Percentiles rank a stretch among this genome's conserved stretches.
phyloP scores from a whole-genome alignment of 2,113 vertebrate genomes.

The Semicossyphus pulcher region DNA sequence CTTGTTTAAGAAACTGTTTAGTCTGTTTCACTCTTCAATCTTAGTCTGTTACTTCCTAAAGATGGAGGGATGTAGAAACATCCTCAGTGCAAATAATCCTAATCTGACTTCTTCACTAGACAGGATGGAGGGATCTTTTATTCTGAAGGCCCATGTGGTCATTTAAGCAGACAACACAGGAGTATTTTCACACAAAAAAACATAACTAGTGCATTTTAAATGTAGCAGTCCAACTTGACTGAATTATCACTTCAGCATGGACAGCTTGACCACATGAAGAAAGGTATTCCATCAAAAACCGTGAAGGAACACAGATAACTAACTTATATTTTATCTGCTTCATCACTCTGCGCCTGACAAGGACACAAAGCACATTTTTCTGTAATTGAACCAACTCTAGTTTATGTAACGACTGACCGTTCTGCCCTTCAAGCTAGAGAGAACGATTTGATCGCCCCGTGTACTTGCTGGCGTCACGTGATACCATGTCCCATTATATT shows the following conservation, averaged over 20 bases:
- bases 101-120: background rate
- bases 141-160: background rate
- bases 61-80: background rate
- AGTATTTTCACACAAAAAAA: background rate
- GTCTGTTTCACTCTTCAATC: background rate
- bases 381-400: slow-evolving; percentile 70
- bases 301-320: slow-evolving; percentile 25
- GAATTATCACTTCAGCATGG: background rate
- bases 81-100: background rate
- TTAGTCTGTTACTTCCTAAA: slow-evolving; percentile 13
- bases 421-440: slow-evolving; percentile 75
- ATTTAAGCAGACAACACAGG: background rate
- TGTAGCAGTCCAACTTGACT: background rate
- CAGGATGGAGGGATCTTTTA: background rate
- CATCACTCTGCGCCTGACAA: slow-evolving; percentile 61
- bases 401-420: slow-evolving; percentile 76
- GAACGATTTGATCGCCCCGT: slow-evolving; percentile 69
- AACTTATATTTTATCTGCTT: slow-evolving; percentile 45
- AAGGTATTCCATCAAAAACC: slow-evolving; percentile 40
- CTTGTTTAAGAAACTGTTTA: background rate
- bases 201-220: background rate
- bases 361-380: slow-evolving; percentile 69
- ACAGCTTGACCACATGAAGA: slow-evolving; percentile 12
- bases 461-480: slow-evolving; percentile 76
- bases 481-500: slow-evolving; percentile 79